Base-by-base conservation (phyloP, 2,797 vertebrate species). In the Acanthiza pusilla region DNA sequence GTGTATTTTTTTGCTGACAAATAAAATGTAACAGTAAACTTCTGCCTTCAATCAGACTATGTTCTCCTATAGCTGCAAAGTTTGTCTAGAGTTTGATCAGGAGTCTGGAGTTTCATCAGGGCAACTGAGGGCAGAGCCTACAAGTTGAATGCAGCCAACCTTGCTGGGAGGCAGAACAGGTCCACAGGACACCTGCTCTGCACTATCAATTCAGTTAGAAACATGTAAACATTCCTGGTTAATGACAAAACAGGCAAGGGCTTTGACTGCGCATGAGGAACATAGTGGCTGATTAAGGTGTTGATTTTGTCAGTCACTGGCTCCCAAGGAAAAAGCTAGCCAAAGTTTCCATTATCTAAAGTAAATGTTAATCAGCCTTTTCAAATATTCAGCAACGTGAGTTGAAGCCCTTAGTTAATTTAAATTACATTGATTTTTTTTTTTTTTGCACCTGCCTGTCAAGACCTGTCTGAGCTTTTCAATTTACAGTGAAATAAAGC, bases 271-370 rank as follows among this genome's bases (percentile, higher is more conserved):
- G 16, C 50, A 32, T 6, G 7, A 81, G 36, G 34, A 92, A 68
- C 43, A 72, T 0, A 0, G 45, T 1, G 2, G 55, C 68, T 83
- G 48, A 89, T 55, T 21, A 76, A 73, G 40, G 67, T 76, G 78
- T 50, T 76, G 17, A 60, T 89, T 76, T 89, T 79, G 48, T 70
- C 67, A 58, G 63, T 38, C 63, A 48, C 7, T 55, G 53, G 40
- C 22, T 94, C 48, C 32, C 8, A 60, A 70, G 50, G 26, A 73
- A 89, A 91, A 80, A 38, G 17, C 48, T 47, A 77, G 26, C 36
- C 53, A 62, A 82, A 73, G 29, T 80, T 73, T 72, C 86, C 54
- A 68, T 66, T 74, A 68, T 17, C n/a, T 88, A 86, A 77, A 34
- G 68, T 70, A 84, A 93, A 88, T 30, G 13, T 7, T 93, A 45